These are phyloP conservation scores for Metellina segmentata DNA, from an alignment of 2,888 invertebrate genomes.

Conservation along the genomic window DNA sequence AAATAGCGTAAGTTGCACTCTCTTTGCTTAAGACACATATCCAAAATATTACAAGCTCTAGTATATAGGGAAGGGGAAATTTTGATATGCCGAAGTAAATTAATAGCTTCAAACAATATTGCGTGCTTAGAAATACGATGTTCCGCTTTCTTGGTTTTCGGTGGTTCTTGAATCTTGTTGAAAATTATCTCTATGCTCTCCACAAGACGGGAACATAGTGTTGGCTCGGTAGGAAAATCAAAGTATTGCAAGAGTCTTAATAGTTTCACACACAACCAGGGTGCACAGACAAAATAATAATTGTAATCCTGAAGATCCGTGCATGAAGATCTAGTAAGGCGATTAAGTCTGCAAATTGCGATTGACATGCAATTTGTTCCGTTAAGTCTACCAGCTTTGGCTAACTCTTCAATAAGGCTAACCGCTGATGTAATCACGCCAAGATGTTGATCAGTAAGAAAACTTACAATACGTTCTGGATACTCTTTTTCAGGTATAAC, in stretches of 20 bases:
- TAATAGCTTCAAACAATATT: conserved; percentile 52
- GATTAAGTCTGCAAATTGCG: conserved; percentile 11
- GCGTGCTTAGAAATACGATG: conserved; percentile 47
- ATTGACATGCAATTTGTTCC: not conserved
- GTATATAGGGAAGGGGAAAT: not conserved
- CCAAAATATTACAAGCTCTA: conserved; percentile 43
- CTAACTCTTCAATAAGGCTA: conserved; percentile 55
- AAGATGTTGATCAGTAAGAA: conserved; percentile 33
- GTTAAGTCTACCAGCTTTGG: not conserved
- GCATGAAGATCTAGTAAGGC: conserved; percentile 1
- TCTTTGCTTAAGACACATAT: conserved; percentile 13
- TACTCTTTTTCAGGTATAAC: conserved; percentile 1
- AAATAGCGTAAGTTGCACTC: conserved; percentile 48
- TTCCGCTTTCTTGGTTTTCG: conserved; percentile 43
- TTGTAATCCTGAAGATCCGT: conserved; percentile 36
- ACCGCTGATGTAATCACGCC: conserved; percentile 50
- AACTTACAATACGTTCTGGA: conserved; percentile 2
- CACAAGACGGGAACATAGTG: conserved; percentile 7
- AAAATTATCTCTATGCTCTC: conserved; percentile 39
- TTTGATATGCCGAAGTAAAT: conserved; percentile 26
- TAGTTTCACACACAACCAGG: conserved; percentile 62
- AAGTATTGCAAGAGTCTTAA: conserved; percentile 28
- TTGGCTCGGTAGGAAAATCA: conserved; percentile 32
- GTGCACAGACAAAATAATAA: conserved; percentile 48
- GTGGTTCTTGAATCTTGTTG: conserved; percentile 39